Conservation (phyloP, 2,888 invertebrate genomes). For the Sepioteuthis lessoniana region DNA sequence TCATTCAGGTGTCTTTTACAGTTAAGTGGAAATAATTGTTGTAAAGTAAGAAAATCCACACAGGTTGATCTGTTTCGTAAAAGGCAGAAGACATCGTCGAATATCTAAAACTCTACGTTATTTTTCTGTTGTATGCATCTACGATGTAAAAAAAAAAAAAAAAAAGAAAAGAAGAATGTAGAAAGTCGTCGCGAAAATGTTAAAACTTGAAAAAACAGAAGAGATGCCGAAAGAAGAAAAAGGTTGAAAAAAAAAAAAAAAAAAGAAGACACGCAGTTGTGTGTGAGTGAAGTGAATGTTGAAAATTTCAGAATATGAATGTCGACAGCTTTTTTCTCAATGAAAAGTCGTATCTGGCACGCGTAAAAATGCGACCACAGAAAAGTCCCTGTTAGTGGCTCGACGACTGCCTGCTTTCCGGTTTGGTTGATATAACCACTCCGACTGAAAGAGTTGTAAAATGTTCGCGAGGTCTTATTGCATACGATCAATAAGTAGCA, state of each 20-base stretch:
- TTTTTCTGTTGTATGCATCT: neutral
- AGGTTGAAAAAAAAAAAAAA: neutral
- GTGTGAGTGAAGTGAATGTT: neutral
- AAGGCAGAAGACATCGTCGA: neutral
- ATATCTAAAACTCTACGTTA: neutral
- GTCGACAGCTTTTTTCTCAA: neutral
- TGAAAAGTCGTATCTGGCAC: neutral
- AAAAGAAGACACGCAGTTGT: neutral
- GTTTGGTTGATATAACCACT: neutral
- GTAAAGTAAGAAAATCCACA: too few relatives aligned
- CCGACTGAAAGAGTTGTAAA: neutral
- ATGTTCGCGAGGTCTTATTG: slow-evolving; percentile 33
- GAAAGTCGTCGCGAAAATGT: neutral
- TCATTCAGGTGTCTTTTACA: neutral
- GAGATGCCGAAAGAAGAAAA: too few relatives aligned
- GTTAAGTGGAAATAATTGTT: too few relatives aligned
- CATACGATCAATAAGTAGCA: slow-evolving; percentile 23
- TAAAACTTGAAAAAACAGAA: too few relatives aligned
- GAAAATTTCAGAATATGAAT: neutral
- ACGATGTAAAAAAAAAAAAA: too few relatives aligned
- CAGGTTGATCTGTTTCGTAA: too few relatives aligned
- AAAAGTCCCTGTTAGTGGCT: too few relatives aligned
- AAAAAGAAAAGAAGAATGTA: neutral
- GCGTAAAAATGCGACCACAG: slow-evolving; percentile 6
- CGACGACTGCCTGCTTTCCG: neutral